phyloP scores from a whole-genome alignment of 2,888 invertebrate species.

The Thera obeliscata region DNA sequence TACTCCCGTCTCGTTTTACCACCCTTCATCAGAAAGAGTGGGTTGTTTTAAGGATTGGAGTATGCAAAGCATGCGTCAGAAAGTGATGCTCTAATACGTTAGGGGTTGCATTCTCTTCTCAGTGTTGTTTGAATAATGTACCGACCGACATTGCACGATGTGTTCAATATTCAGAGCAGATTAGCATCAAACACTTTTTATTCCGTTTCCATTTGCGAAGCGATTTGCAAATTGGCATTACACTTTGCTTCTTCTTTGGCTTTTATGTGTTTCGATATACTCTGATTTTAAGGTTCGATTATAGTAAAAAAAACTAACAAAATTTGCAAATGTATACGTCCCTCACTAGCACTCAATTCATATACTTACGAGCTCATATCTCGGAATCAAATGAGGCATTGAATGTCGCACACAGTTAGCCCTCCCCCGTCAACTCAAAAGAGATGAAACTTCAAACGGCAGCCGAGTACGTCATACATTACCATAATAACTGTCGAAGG shows the following conservation, averaged over 20 bases:
- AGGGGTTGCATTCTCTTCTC: constrained; percentile 62
- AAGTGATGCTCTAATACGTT: constrained; percentile 69
- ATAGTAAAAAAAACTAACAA: not conserved
- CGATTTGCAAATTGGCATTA: constrained; percentile 33
- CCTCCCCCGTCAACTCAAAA: constrained; percentile 33
- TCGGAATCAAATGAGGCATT: constrained; percentile 29
- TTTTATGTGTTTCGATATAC: not conserved
- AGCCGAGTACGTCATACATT: constrained; percentile 41
- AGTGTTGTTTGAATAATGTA: constrained; percentile 63
- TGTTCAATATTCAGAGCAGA: constrained; percentile 31
- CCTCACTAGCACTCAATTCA: constrained; percentile 18
- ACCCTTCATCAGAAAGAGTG: constrained; percentile 50
- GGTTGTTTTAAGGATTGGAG: constrained; percentile 48
- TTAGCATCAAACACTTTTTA: constrained; percentile 33
- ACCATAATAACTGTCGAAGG: constrained; percentile 69
- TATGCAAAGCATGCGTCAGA: constrained; percentile 70
- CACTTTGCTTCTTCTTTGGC: constrained; percentile 18
- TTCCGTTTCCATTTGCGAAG: constrained; percentile 28
- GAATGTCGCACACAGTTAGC: constrained; percentile 23
- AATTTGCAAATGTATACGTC: constrained; percentile 5
- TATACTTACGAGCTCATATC: constrained; percentile 19
- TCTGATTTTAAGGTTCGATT: not conserved
- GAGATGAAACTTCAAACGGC: constrained; percentile 45
- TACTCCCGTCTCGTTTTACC: constrained; percentile 50
- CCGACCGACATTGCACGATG: constrained; percentile 43